A percentile compares a stretch with the other conserved stretches of the same genome.
These are phyloP conservation scores for Sinocyclocheilus anophthalmus DNA, from an alignment of 2,113 vertebrate species.

Conservation along the genomic window DNA sequence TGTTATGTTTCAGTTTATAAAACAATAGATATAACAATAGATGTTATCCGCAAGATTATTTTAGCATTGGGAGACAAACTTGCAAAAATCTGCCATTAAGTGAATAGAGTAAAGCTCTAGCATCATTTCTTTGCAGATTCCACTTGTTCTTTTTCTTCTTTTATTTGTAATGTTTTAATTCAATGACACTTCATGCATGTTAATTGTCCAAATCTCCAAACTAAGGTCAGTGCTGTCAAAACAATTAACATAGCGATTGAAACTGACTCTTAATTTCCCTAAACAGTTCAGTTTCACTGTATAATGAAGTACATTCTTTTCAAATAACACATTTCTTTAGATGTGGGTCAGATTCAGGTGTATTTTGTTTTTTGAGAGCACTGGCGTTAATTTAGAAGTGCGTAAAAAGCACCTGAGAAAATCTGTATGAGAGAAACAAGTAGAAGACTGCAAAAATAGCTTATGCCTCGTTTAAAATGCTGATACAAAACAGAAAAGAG, in stretches of 20 bases:
- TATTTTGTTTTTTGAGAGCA: conserved; percentile 11
- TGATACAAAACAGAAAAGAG: not conserved
- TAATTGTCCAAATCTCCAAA: conserved; percentile 10
- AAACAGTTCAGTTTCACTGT: not conserved
- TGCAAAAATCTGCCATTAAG: not conserved
- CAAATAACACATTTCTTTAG: conserved; percentile 1
- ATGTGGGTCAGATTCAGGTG: not conserved
- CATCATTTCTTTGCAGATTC: not conserved
- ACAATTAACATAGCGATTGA: conserved; percentile 27
- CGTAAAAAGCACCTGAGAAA: conserved; percentile 14
- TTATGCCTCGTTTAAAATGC: not conserved
- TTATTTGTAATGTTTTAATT: not conserved
- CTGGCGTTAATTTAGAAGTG: not conserved
- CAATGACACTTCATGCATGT: conserved; percentile 16
- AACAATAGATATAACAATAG: not conserved
- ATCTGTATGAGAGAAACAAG: not conserved
- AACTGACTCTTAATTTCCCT: conserved; percentile 5
- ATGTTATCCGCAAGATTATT: not conserved
- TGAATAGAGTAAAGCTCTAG: not conserved
- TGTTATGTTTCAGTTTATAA: not conserved
- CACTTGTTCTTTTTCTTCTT: not conserved
- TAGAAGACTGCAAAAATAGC: not conserved
- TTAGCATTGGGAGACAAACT: not conserved
- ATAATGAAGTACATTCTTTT: conserved; percentile 15
- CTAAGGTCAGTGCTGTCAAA: conserved; percentile 1